A percentile compares a stretch with the other conserved stretches of the same genome.
Conservation (phyloP, 2,888 invertebrate species). For the Loripinus fragilis region DNA sequence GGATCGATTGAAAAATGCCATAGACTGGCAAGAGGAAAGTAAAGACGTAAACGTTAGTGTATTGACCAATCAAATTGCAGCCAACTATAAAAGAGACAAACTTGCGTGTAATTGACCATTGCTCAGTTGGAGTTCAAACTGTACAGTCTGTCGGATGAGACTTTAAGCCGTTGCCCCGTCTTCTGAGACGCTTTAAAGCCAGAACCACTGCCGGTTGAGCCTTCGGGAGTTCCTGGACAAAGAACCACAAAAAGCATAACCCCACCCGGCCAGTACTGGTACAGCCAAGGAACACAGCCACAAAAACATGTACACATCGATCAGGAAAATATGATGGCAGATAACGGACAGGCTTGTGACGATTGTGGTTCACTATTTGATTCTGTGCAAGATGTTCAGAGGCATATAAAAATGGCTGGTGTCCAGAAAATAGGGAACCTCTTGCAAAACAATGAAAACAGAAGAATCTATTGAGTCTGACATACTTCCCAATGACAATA, state of each 20-base stretch:
- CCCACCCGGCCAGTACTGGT: too few species aligned
- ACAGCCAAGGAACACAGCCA: too few species aligned
- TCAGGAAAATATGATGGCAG: too few species aligned
- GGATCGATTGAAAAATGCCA: too few species aligned
- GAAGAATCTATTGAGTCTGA: constrained; percentile 18
- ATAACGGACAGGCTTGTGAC: too few species aligned
- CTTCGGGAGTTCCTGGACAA: too few species aligned
- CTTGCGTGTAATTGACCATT: not conserved
- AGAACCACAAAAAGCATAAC: too few species aligned
- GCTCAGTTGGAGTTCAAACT: constrained; percentile 23
- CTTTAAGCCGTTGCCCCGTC: too few species aligned
- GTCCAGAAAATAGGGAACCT: constrained; percentile 26
- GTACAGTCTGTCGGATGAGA: constrained; percentile 23
- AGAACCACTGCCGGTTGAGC: too few species aligned
- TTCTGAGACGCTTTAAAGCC: too few species aligned
- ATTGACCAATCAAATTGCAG: not conserved
- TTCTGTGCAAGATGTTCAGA: constrained; percentile 28
- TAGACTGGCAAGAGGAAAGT: not conserved
- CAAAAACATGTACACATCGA: too few species aligned
- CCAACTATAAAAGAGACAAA: constrained; percentile 25
- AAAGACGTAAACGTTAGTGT: not conserved
- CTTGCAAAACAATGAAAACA: constrained; percentile 23
- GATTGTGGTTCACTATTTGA: too few species aligned
- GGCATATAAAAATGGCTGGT: constrained; percentile 43
- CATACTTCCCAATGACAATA: not conserved